Base-by-base conservation (phyloP, 2,888 invertebrate genomes). In the Rotaria sp. region DNA sequence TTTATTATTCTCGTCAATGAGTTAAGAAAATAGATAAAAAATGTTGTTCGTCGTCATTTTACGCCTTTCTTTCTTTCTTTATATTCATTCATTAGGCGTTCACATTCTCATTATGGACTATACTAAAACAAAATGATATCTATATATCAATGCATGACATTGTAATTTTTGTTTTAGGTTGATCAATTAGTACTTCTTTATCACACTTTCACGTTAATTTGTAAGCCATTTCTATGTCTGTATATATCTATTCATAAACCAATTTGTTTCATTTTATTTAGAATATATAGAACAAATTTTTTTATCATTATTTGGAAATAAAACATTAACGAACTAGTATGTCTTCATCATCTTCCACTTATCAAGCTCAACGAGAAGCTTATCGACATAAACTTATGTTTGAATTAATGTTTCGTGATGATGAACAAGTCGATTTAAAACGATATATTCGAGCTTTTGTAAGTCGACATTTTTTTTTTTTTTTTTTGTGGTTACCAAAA, bases 351-450 rank as follows among this genome's bases (percentile, higher is more conserved):
- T 67, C 67, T 8, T 80, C 80, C 0, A 13, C 4, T 45, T 80
- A 45, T 80, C 45, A 80, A 80, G 15, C 45, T 45, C 80, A 80
- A 45, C 80, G 80, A 24, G 80, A 80, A 80, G 45, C 13, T 80
- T 80, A 80, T 80, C 80, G 80, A 45, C 80, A 80, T 80, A 80
- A 80, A 80, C 45, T 80, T 45, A 80, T 80, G 80, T 80, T 45
- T 80, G 80, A 80, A 80, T 80, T 80, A 45, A 45, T 80, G 45
- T 80, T 45, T 80, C 80, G 45, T 45, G 80, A 80, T 45, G 80
- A 80, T 45, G 80, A 80, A 80, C 80, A 80, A 45, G 80, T 80
- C 5, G 80, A 80, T 80, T 80, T 80, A 41, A 80, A 80, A 80
- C 41, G 45, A 80, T 80, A 80, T 45, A 80, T 80, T 80, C 80